Base-by-base conservation (phyloP, 2,113 vertebrate species). In the Apus apus region DNA sequence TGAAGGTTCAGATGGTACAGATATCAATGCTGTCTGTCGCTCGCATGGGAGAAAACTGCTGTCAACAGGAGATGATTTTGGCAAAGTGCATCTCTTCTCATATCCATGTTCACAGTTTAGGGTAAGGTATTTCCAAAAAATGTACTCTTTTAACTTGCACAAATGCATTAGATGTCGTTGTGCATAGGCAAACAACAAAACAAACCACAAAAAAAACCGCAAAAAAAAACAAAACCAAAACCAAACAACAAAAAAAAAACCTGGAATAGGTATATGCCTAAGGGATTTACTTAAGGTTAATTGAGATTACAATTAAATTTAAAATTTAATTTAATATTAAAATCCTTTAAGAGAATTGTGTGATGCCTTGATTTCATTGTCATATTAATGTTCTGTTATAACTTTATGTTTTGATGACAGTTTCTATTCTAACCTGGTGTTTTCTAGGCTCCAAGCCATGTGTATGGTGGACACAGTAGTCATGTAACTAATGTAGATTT, bases 401-500 rank as follows among this genome's bases (percentile, higher is more conserved):
- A 50, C 0, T 0, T 9, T 40, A 51, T 25, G 34, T 17, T 91
- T 87, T 84, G 20, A 56, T 32, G 26, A 53, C 45, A 60, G 45
- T 40, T 89, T 65, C 30, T 77, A 17, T 84, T 84, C 58, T 73
- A 34, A n/a, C 83, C 0, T 80, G 11, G 10, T 91, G 53, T 92
- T 80, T 96, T 94, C 62, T 96, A 99, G 99, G 99, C 99, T 93
- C 99, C 99, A 36, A 99, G 99, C 97, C 99, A 99, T 36, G 97
- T 98, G 80, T 99, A 99, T 10, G 95, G 99, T 5, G 99, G 99
- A 78, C 99, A 99, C 50, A 99, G 99, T 97, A 99, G 99, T 94
- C 99, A 99, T 9, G 99, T 99, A 96, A 99, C 99, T 97, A 99
- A 99, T 10, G 99, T 99, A 53, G 98, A 97, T 96, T 99, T 99